Percentiles rank a stretch among this genome's conserved stretches.
These are phyloP conservation scores for Cervus canadensis DNA, from an alignment of 2,113 vertebrate genomes.

Conservation along the genomic window DNA sequence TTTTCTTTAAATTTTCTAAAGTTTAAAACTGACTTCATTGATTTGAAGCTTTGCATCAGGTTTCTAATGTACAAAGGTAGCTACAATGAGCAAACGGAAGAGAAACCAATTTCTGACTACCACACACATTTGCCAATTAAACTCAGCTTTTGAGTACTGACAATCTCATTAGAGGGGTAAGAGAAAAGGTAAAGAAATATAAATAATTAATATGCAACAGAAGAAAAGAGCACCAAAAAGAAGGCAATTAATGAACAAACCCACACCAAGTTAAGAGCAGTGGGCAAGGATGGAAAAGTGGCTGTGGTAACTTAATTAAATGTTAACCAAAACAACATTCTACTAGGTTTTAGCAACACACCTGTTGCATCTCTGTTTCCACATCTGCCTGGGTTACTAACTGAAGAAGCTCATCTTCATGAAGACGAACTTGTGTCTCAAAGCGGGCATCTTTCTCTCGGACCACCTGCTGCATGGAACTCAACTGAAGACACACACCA, in stretches of 20 bases:
- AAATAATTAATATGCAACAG: conserved; percentile 20
- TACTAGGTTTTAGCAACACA: conserved; percentile 68
- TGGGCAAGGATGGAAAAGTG: background rate
- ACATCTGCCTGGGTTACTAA: conserved; percentile 75
- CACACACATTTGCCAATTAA: background rate
- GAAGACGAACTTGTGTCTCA: conserved; percentile 87
- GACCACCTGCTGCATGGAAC: conserved; percentile 85
- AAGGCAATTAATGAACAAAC: conserved; percentile 20
- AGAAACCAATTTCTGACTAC: conserved; percentile 10
- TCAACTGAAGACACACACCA: conserved; percentile 82
- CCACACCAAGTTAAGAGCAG: background rate
- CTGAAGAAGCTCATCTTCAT: conserved; percentile 88
- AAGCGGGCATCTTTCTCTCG: conserved; percentile 91
- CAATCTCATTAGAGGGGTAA: background rate
- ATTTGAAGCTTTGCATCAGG: conserved; percentile 23
- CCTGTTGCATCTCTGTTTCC: conserved; percentile 88
- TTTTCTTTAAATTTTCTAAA: background rate
- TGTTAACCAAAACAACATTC: conserved; percentile 34
- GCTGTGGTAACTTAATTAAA: conserved; percentile 31
- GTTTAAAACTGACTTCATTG: conserved; percentile 60
- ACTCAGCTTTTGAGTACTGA: background rate
- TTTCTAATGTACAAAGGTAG: conserved; percentile 5
- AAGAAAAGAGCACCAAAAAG: conserved; percentile 29
- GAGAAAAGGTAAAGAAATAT: conserved; percentile 13
- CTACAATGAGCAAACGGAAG: conserved; percentile 25